Percentiles rank a stretch among this genome's conserved stretches.
Conservation (phyloP, 1,140 invertebrate genomes). For the Plodia interpunctella region DNA sequence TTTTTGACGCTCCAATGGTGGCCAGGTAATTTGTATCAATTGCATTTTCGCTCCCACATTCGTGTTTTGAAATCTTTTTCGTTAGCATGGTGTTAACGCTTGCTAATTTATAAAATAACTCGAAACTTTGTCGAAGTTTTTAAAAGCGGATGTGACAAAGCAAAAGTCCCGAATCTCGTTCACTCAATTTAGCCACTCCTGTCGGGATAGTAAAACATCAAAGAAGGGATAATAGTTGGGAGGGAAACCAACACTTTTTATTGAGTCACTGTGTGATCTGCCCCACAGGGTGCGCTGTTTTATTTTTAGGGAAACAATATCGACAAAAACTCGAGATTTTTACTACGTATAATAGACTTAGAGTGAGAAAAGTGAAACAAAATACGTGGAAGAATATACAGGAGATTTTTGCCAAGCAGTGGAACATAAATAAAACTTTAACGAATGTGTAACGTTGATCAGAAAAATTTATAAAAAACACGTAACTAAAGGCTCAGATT, state of each 20-base stretch:
- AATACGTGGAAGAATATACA: too few species aligned
- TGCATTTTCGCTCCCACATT: constrained; percentile 20
- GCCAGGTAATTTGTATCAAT: constrained; percentile 54
- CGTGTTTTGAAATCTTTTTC: neutral
- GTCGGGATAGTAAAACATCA: constrained; percentile 46
- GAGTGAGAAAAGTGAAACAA: too few species aligned
- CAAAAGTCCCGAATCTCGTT: constrained; percentile 11
- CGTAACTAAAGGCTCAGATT: too few species aligned
- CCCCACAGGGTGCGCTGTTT: constrained; percentile 23
- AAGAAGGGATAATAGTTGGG: constrained; percentile 37
- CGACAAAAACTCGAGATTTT: neutral
- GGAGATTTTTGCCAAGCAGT: too few species aligned
- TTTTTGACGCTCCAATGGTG: constrained; percentile 55
- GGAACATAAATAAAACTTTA: too few species aligned
- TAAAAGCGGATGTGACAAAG: constrained; percentile 3
- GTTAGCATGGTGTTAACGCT: neutral
- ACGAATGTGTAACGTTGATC: too few species aligned
- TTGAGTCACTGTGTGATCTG: constrained; percentile 37
- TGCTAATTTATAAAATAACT: neutral
- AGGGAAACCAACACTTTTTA: constrained; percentile 47
- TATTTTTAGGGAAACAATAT: neutral
- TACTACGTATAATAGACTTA: too few species aligned
- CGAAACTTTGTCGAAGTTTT: neutral
- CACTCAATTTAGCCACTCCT: constrained; percentile 25
- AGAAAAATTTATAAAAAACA: too few species aligned